Conservation (phyloP, 1,140 invertebrate species). For the Macrocentrus cingulum region DNA sequence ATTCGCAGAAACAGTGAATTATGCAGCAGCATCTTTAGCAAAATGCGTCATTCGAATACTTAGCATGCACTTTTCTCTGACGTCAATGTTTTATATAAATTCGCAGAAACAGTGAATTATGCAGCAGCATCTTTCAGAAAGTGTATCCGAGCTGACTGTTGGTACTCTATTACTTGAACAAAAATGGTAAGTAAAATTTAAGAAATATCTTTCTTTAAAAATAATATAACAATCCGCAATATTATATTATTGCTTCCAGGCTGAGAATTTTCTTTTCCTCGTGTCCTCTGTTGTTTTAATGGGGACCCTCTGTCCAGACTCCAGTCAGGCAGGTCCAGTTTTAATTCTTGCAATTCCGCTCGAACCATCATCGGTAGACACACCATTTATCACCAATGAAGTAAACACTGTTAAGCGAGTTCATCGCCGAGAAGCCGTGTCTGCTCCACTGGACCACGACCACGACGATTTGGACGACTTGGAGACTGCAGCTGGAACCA, state of each 20-base stretch:
- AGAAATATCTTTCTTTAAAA: no score
- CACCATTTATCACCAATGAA: background rate
- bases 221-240: no score
- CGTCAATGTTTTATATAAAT: conserved; percentile 55
- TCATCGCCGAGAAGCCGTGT: background rate
- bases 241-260: background rate
- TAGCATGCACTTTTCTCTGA: conserved; percentile 51
- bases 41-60: conserved; percentile 49
- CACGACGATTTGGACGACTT: no score
- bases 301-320: background rate
- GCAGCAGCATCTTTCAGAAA: conserved; percentile 25
- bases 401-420: background rate
- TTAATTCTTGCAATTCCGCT: background rate
- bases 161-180: background rate
- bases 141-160: conserved; percentile 8
- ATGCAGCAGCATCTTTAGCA: conserved; percentile 27
- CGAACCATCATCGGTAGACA: background rate
- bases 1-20: conserved; percentile 32
- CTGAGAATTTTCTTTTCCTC: background rate
- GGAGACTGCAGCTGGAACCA: conserved; percentile 52
- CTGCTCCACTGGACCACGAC: background rate
- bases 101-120: conserved; percentile 24
- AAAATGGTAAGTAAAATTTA: background rate
- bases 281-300: background rate
- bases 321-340: background rate